Base-by-base conservation (phyloP, 2,797 vertebrate species). In the Enteromius anoplus region DNA sequence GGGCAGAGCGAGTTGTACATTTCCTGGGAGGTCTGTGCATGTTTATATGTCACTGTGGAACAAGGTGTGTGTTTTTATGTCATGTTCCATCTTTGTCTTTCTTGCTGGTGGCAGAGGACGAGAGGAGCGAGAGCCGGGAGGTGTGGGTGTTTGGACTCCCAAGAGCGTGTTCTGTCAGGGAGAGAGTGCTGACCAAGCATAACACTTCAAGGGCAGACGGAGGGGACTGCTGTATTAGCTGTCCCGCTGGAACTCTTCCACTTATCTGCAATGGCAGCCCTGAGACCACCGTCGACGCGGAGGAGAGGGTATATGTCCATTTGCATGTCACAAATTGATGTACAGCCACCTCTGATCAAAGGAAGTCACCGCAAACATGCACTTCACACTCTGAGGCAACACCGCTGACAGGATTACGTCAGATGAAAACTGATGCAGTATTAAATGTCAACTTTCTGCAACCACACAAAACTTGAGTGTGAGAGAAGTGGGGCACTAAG, bases 101-200 rank as follows among this genome's bases (percentile, higher is more conserved):
- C 66, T 69, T 23, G 66, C 58, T 40, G 75, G 72, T 78, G 32
- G 81, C 64, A 71, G 68, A 75, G 69, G 75, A 37, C n/a, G 42
- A 65, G 51, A 84, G n/a, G 23, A 40, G 62, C 14, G 51, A 66
- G 51, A 78, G 75, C 58, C n/a, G 68, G 47, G 5, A 71, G 19
- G 60, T 71, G 69, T 55, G 78, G 65, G 77, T 85, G 85, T 76
- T 51, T 80, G 65, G 65, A 53, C 40, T 85, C 86, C 85, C 82
- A 75, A 53, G 85, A 85, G 82, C 14, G 32, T 26, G 53, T 65
- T 80, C 62, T 65, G 71, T 78, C 76, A 68, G 32, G 45, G 47
- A 81, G 84, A 83, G 65, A 80, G 73, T 87, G 88, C 86, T 86
- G 86, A 86, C 79, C 42, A 81, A 79, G 86, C 80, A 66, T 64